Conservation (phyloP, 2,888 invertebrate genomes). For the Andrena minutula region DNA sequence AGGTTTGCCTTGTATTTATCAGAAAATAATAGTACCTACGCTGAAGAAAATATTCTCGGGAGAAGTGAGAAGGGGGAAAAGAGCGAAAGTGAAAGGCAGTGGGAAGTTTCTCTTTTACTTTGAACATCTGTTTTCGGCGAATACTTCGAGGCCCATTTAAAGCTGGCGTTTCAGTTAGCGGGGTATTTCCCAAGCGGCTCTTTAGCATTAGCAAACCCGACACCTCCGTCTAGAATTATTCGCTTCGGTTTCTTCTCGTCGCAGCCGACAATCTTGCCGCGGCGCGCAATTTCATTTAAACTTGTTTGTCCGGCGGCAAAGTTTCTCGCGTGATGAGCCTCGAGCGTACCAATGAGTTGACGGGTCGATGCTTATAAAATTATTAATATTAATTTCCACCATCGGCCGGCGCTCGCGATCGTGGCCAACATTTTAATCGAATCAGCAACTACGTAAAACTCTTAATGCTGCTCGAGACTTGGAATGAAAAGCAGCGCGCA, state of each 20-base stretch:
- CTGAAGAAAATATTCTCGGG: background rate
- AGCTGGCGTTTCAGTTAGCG: constrained; percentile 14
- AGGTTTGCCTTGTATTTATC: background rate
- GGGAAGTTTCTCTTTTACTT: constrained; percentile 15
- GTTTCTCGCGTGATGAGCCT: constrained; percentile 67
- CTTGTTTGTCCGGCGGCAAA: constrained; percentile 71
- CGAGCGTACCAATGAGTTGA: constrained; percentile 44
- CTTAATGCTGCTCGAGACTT: background rate
- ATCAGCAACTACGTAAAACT: constrained; percentile 34
- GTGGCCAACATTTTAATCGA: constrained; percentile 48
- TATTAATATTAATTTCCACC: constrained; percentile 67
- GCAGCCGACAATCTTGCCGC: constrained; percentile 15
- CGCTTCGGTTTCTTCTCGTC: constrained; percentile 28
- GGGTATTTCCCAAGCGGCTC: constrained; percentile 34
- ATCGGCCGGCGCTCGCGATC: constrained; percentile 34
- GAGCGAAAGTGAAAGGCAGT: background rate
- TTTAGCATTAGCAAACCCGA: constrained; percentile 34
- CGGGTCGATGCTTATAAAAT: constrained; percentile 40
- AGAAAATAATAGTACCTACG: background rate
- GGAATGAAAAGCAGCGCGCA: background rate
- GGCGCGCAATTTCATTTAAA: constrained; percentile 80
- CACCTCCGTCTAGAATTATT: constrained; percentile 18
- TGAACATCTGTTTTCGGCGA: background rate
- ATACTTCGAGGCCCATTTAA: constrained; percentile 20
- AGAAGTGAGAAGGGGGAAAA: background rate